phyloP scores from a whole-genome alignment of 2,113 vertebrate species.

The Natator depressus region DNA sequence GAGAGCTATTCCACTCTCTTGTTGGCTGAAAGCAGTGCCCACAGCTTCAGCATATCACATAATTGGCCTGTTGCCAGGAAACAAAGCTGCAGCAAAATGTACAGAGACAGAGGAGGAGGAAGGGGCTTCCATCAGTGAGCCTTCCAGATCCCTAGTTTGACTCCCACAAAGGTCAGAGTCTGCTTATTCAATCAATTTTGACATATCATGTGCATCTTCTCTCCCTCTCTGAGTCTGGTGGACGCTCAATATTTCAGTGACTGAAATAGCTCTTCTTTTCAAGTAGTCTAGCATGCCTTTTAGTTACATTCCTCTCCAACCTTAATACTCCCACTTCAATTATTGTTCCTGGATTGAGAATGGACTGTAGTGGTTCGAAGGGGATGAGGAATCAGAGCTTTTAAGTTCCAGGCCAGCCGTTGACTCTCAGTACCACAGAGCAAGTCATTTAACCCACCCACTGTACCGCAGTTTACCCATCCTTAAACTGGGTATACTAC shows the following conservation, averaged over 20 bases:
- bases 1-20: not conserved
- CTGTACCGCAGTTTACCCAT: fast-evolving
- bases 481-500: not conserved
- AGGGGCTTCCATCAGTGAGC: not conserved
- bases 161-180: not conserved
- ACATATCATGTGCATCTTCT: not conserved
- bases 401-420: not conserved
- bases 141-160: not conserved
- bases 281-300: not conserved
- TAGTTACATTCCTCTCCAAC: not conserved
- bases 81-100: not conserved
- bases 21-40: not conserved
- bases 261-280: not conserved
- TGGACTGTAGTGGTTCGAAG: not conserved
- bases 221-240: not conserved
- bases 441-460: not conserved
- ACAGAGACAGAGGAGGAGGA: not conserved
- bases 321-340: not conserved
- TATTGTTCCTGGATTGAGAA: not conserved
- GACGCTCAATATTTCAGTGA: not conserved
- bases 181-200: not conserved
- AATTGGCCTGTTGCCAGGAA: not conserved
- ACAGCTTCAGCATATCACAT: not conserved
- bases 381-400: not conserved
- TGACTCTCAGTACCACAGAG: not conserved